Evolutionary conservation across 2,797 vertebrate species (phyloP).

Genomic region (Microchirus variegatus): DNA sequence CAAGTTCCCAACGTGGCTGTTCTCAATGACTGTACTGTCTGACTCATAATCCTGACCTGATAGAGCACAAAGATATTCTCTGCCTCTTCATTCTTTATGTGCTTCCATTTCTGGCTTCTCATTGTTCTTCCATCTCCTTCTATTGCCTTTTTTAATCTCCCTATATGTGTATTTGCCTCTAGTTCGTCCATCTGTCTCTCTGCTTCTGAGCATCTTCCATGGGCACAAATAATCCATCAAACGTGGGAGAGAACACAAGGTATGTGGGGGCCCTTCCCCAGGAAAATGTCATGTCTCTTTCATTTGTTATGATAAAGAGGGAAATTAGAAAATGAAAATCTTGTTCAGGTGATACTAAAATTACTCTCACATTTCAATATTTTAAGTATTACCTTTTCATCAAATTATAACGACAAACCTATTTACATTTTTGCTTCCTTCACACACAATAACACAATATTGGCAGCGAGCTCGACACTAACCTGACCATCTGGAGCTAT

Average conservation of each 20-base stretch:
- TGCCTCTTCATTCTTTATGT: conserved; percentile 1
- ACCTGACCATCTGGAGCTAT: neutral
- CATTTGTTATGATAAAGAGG: neutral
- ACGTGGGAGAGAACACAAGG: conserved; percentile 23
- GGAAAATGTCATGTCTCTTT: conserved; percentile 2
- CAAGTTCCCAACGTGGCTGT: conserved; percentile 24
- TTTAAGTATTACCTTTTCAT: neutral
- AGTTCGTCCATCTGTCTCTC: neutral
- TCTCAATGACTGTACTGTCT: conserved; percentile 13
- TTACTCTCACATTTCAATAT: neutral
- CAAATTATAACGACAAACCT: too few relatives aligned
- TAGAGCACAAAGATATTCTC: neutral
- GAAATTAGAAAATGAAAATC: neutral
- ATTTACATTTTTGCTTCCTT: too few relatives aligned
- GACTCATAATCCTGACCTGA: conserved; percentile 29
- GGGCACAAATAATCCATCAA: conserved; percentile 38
- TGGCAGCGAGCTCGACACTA: neutral
- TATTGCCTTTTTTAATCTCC: conserved; percentile 8
- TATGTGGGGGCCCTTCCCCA: conserved; percentile 4
- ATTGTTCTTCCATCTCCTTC: neutral
- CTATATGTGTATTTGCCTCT: conserved; percentile 12
- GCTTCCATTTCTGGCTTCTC: conserved; percentile 7
- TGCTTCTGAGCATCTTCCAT: conserved; percentile 21
- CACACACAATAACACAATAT: neutral
- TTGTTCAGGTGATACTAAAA: too few relatives aligned